Base-by-base conservation (phyloP, 2,113 vertebrate genomes). In the Labrus mixtus region DNA sequence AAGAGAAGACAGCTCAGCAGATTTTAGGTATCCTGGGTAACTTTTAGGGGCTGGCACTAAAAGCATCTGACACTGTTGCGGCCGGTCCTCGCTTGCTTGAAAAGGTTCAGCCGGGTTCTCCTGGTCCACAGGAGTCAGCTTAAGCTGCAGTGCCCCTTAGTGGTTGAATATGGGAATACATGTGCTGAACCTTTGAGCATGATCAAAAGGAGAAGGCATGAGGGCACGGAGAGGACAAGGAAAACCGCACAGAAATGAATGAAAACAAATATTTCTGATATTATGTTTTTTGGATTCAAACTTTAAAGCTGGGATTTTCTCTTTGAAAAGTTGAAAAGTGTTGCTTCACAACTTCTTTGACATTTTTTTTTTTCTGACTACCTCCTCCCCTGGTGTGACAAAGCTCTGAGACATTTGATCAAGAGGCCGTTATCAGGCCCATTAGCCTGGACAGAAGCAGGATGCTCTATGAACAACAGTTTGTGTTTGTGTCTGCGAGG, bases 1-100 rank as follows among this genome's bases (percentile, higher is more conserved):
- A 50, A 78, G 77, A 84, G 79, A 55, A 86, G 86, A 84, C 84
- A 90, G 84, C 89, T 94, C 93, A 93, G 94, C 93, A 92, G 71
- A 87, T 92, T 91, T 45, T 90, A 54, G 80, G 83, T 62, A 87
- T 88, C 82, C 87, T 80, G 79, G 79, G 83, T 87, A 91, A 92
- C 81, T 78, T 86, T 89, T 85, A 85, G 84, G 68, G 84, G 83
- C 80, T 88, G 87, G 86, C 85, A 83, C 77, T 65, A 58, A 86
- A 85, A 87, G 83, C 76, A 79, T 43, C 76, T 84, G 85, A 87
- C 3, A n/a, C 58, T 63, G 76, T 76, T 17, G 37, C 3, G 71
- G 69, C 61, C 48, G 58, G 46, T 62, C 29, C 29, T 33, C 6
- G 77, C 37, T 64, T 8, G 12, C 39, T 64, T 39, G 63, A 16